Conservation (phyloP, 2,797 vertebrate genomes). For the Erethizon dorsatum region DNA sequence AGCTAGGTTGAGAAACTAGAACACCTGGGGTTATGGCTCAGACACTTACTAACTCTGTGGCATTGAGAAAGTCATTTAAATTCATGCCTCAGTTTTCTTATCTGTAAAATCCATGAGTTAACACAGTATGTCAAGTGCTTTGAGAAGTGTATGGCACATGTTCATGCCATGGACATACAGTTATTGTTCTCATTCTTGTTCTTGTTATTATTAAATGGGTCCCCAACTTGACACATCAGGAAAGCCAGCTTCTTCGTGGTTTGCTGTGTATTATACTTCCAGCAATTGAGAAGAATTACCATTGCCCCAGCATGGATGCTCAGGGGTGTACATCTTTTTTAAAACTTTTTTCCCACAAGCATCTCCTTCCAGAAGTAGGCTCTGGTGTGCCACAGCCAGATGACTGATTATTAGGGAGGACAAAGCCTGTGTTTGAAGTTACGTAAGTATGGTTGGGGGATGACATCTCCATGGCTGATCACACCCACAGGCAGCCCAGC, state of each 20-base stretch:
- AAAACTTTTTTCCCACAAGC: constrained; percentile 13
- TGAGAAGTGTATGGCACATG: background rate
- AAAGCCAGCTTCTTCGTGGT: background rate
- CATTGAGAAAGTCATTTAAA: background rate
- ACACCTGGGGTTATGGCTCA: constrained; percentile 36
- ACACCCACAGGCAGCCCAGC: background rate
- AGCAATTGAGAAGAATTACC: background rate
- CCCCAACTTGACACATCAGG: background rate
- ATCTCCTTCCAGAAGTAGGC: constrained; percentile 67
- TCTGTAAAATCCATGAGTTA: background rate
- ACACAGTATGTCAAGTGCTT: background rate
- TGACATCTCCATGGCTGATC: constrained; percentile 44
- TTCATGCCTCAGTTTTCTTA: constrained; percentile 15
- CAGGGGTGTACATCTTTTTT: constrained; percentile 21
- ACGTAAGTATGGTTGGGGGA: constrained; percentile 4
- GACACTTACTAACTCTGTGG: constrained; percentile 13
- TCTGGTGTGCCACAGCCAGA: constrained; percentile 36
- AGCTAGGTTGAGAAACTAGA: constrained; percentile 9
- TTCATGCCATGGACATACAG: background rate
- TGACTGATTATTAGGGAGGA: constrained; percentile 59
- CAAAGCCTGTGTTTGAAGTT: constrained; percentile 65
- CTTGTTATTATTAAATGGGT: constrained; percentile 21
- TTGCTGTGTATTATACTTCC: background rate
- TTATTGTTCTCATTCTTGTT: background rate
- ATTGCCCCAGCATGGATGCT: background rate